Percentiles rank a stretch among this genome's conserved stretches.
phyloP scores from a whole-genome alignment of 1,140 invertebrate species.

The Drosophila kohkoa region DNA sequence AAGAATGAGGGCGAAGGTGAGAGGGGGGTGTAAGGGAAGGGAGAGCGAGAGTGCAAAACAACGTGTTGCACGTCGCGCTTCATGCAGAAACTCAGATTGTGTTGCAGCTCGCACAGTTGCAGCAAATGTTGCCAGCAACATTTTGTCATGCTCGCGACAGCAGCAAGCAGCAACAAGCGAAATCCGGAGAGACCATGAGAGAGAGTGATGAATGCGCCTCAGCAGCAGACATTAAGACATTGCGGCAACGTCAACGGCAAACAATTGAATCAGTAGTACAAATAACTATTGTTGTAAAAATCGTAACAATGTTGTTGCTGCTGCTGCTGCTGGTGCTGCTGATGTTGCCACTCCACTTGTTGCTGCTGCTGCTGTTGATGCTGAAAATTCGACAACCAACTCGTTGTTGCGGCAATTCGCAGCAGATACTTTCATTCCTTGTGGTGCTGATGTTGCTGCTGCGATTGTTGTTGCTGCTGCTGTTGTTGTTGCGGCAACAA shows the following conservation, averaged over 20 bases:
- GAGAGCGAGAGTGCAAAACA: slow-evolving; percentile 2
- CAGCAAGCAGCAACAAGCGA: slow-evolving; percentile 22
- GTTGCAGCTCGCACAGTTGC: slow-evolving; percentile 43
- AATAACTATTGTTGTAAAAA: slow-evolving; percentile 68
- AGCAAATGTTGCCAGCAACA: slow-evolving; percentile 74
- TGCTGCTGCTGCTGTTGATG: slow-evolving; percentile 60
- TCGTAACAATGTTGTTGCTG: slow-evolving; percentile 67
- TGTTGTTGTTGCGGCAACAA: slow-evolving; percentile 53
- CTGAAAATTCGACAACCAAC: slow-evolving; percentile 78
- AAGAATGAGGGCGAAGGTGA: background rate
- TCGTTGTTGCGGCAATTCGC: slow-evolving; percentile 79
- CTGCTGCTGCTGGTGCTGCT: slow-evolving; percentile 37
- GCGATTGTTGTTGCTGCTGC: slow-evolving; percentile 58
- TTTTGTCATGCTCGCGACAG: slow-evolving; percentile 34
- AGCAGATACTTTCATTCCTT: slow-evolving; percentile 84
- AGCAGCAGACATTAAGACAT: background rate
- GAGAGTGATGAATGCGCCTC: background rate
- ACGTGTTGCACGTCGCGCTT: slow-evolving; percentile 21
- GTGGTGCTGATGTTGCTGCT: slow-evolving; percentile 55
- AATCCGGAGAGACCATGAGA: slow-evolving; percentile 12
- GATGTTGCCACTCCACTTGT: slow-evolving; percentile 52
- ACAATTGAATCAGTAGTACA: slow-evolving; percentile 68
- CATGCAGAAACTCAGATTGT: slow-evolving; percentile 17
- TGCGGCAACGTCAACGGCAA: slow-evolving; percentile 13
- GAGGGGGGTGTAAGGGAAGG: background rate